Evolutionary conservation across 2,113 vertebrate genomes (phyloP).

Genomic region (Centropus bengalensis): DNA sequence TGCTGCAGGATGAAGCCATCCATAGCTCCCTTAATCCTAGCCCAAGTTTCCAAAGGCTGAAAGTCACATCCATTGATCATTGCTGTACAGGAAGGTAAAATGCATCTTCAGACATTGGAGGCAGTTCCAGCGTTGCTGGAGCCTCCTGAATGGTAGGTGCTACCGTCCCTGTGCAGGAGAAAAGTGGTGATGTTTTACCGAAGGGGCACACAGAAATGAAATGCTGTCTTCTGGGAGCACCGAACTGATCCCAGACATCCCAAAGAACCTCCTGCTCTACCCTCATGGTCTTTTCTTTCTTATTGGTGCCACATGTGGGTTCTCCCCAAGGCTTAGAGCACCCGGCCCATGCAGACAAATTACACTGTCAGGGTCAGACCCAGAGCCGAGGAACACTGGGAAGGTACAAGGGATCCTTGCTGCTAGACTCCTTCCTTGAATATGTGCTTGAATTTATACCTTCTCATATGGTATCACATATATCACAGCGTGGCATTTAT

Average conservation of each 20-base stretch:
- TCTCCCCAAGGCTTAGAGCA: not conserved
- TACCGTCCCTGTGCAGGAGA: not conserved
- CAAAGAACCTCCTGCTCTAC: not conserved
- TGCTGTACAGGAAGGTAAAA: not conserved
- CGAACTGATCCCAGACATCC: not conserved
- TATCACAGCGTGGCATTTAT: not conserved
- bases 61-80: not conserved
- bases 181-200: not conserved
- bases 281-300: not conserved
- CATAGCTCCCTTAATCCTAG: not conserved
- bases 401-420: not conserved
- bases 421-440: not conserved
- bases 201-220: not conserved
- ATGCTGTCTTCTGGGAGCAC: not conserved
- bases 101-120: not conserved
- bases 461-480: not conserved
- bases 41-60: fast-evolving
- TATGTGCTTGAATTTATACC: not conserved
- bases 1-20: not conserved
- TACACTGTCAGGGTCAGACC: not conserved
- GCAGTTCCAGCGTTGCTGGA: not conserved
- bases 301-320: not conserved
- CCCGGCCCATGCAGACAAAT: not conserved
- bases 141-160: not conserved
- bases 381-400: not conserved